phyloP scores from a whole-genome alignment of 2,113 vertebrate species.

The Cichladusa arquata region DNA sequence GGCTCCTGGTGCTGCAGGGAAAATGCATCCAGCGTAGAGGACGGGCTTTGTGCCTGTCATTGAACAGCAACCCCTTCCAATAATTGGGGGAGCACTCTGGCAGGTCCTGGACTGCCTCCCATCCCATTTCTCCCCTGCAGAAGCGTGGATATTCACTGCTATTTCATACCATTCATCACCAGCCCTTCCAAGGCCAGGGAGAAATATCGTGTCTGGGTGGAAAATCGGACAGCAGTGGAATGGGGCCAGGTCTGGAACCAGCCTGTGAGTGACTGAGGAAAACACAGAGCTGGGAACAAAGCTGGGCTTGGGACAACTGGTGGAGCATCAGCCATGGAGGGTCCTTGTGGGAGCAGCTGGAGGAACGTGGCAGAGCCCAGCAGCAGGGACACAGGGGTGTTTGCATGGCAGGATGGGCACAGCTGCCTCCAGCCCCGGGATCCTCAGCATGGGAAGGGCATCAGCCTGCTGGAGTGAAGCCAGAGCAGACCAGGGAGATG shows the following conservation, averaged over 20 bases:
- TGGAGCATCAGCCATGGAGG: accelerated
- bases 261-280: neutral
- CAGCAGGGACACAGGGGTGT: accelerated
- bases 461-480: neutral
- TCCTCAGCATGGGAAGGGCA: neutral
- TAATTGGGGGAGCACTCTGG: neutral
- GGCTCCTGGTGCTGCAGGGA: neutral
- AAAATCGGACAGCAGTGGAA: neutral
- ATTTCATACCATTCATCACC: neutral
- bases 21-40: neutral
- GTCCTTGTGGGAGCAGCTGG: neutral
- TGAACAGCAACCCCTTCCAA: conserved; percentile 19
- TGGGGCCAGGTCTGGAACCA: neutral
- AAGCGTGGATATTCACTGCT: neutral
- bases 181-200: neutral
- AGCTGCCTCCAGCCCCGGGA: neutral
- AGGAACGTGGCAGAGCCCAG: accelerated
- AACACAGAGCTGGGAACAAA: accelerated
- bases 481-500: neutral
- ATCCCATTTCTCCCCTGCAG: neutral
- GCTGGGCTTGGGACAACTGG: neutral
- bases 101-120: neutral
- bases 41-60: conserved; percentile 4
- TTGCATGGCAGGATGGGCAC: no score
- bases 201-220: neutral